Percentiles rank a stretch among this genome's conserved stretches.
Evolutionary conservation across 2,888 invertebrate species (phyloP).

Genomic region (Agrochola lota): DNA sequence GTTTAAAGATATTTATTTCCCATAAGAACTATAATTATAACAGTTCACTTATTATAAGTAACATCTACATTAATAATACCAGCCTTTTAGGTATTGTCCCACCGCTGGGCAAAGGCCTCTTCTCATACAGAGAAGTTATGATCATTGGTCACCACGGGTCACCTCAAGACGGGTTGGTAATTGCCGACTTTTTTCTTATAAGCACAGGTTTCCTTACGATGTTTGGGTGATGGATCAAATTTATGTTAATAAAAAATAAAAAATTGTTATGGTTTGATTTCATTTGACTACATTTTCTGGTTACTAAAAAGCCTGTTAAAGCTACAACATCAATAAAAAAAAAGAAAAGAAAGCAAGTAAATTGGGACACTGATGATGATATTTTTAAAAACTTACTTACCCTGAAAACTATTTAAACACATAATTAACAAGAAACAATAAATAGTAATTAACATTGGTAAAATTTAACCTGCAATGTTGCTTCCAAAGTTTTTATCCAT

Average conservation of each 20-base stretch:
- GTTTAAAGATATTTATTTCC: too few relatives aligned
- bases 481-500: not conserved
- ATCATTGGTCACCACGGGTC: not conserved
- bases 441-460: slow-evolving; percentile 4
- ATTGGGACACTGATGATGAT: too few relatives aligned
- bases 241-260: too few relatives aligned
- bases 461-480: not conserved
- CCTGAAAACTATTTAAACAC: not conserved
- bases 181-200: not conserved
- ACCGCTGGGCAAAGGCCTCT: too few relatives aligned
- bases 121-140: not conserved
- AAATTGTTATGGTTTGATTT: not conserved
- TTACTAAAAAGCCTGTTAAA: too few relatives aligned
- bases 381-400: not conserved
- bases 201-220: not conserved
- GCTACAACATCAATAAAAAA: too few relatives aligned
- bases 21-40: too few relatives aligned
- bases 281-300: not conserved
- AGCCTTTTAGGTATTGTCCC: too few relatives aligned
- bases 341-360: too few relatives aligned
- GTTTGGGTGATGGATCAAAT: not conserved
- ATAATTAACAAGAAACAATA: not conserved
- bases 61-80: too few relatives aligned
- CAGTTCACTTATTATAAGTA: too few relatives aligned
- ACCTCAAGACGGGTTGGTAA: not conserved